Evolutionary conservation across 2,888 invertebrate genomes (phyloP).

Genomic region (Asteroscopus sphinx): DNA sequence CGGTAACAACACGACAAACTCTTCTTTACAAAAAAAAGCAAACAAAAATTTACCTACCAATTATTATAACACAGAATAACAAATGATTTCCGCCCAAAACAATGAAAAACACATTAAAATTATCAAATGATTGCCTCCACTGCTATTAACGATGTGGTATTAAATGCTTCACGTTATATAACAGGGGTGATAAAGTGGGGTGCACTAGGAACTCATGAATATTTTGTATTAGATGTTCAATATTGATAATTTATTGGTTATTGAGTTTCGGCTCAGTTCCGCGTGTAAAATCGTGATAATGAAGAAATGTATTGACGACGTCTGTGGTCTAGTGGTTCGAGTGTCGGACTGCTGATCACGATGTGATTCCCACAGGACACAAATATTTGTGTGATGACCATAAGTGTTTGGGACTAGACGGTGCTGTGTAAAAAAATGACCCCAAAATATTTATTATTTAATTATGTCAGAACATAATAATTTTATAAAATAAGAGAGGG

Average conservation of each 20-base stretch:
- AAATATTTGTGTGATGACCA: too few relatives aligned
- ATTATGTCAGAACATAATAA: too few relatives aligned
- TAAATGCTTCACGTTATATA: slow-evolving; percentile 42
- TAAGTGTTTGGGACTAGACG: too few relatives aligned
- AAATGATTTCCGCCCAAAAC: slow-evolving; percentile 26
- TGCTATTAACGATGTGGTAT: slow-evolving; percentile 21
- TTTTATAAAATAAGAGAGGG: too few relatives aligned
- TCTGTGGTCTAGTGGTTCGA: too few relatives aligned
- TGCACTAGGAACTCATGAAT: slow-evolving; percentile 44
- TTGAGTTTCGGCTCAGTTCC: slow-evolving; percentile 18
- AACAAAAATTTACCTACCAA: neutral
- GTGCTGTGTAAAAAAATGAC: too few relatives aligned
- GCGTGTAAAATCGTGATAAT: neutral
- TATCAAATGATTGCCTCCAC: slow-evolving; percentile 44
- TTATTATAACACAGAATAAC: slow-evolving; percentile 7
- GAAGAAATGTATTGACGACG: neutral
- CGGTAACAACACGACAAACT: too few relatives aligned
- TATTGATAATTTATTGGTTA: slow-evolving; percentile 50
- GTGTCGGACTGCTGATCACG: too few relatives aligned
- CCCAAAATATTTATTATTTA: too few relatives aligned
- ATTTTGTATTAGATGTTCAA: slow-evolving; percentile 49
- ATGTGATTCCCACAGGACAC: too few relatives aligned
- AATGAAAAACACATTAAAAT: slow-evolving; percentile 47
- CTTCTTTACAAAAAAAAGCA: neutral
- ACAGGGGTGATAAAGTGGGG: slow-evolving; percentile 26